phyloP scores from a whole-genome alignment of 2,797 vertebrate genomes.

The Platyrinchus mystaceus region DNA sequence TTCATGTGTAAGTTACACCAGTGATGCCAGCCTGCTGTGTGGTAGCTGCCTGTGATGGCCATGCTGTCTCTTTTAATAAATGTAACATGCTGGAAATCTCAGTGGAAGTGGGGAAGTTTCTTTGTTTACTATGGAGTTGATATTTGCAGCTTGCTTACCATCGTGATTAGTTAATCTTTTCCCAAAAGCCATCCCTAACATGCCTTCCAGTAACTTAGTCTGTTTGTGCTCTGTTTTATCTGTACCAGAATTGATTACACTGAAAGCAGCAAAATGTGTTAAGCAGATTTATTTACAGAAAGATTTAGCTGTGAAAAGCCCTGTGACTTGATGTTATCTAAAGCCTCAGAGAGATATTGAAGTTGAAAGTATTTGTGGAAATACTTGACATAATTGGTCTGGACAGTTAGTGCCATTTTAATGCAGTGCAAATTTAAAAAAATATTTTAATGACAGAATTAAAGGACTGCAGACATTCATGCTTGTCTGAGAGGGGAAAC shows the following conservation, averaged over 20 bases:
- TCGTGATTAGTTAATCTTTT: not conserved
- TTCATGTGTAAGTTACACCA: not conserved
- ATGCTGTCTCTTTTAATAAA: not conserved
- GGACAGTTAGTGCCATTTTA: not conserved
- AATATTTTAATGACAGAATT: not conserved
- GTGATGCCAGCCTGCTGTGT: not conserved
- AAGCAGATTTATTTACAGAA: not conserved
- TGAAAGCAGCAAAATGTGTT: not conserved
- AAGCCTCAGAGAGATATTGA: not conserved
- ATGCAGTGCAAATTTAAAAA: not conserved
- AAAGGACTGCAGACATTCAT: not conserved
- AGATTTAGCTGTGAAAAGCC: not conserved
- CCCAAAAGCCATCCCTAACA: not conserved
- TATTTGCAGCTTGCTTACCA: not conserved
- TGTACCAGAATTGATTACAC: not conserved
- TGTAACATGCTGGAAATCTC: not conserved
- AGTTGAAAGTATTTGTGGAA: not conserved
- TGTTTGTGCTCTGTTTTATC: not conserved
- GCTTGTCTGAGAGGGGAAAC: not conserved
- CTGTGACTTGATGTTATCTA: not conserved
- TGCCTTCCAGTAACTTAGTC: not conserved
- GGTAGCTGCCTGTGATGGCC: not conserved
- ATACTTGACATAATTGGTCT: not conserved
- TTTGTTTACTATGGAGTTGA: not conserved
- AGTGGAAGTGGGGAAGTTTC: not conserved